Percentiles rank a stretch among this genome's conserved stretches.
Evolutionary conservation across 2,888 invertebrate genomes (phyloP).

Genomic region (Eumerus sabulonum): DNA sequence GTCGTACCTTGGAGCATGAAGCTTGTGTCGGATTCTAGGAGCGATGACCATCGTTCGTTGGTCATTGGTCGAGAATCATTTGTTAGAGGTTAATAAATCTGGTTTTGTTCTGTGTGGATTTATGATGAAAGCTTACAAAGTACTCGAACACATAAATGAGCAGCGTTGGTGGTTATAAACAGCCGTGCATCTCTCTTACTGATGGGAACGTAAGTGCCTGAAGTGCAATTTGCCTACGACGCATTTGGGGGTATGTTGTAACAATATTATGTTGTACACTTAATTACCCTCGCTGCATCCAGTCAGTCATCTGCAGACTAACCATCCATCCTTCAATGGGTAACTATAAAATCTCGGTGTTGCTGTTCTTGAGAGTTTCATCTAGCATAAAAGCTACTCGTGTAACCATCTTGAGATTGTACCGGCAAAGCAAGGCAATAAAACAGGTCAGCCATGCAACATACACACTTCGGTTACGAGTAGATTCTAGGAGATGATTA

Average conservation of each 20-base stretch:
- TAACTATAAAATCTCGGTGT: conserved; percentile 23
- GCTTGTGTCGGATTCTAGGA: too few species aligned
- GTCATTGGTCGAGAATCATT: neutral
- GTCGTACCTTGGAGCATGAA: neutral
- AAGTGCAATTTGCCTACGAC: conserved; percentile 1
- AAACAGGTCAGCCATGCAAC: conserved; percentile 21
- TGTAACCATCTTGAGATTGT: conserved; percentile 28
- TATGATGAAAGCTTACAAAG: neutral
- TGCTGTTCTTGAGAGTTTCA: conserved; percentile 32
- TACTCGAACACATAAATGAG: neutral
- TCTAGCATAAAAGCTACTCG: conserved; percentile 35
- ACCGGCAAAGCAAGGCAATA: conserved; percentile 11
- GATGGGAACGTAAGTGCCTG: neutral
- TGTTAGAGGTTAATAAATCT: conserved; percentile 8
- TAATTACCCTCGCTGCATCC: conserved; percentile 12
- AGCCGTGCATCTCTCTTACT: neutral
- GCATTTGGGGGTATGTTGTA: conserved; percentile 9
- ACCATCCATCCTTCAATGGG: neutral
- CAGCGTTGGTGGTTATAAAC: neutral
- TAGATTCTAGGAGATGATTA: conserved; percentile 19
- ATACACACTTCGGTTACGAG: neutral
- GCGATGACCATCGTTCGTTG: too few species aligned
- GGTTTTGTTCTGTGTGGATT: neutral
- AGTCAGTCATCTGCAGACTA: neutral
- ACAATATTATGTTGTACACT: conserved; percentile 3